Evolutionary conservation across 2,888 invertebrate species (phyloP).

Genomic region (Drosophila recens): DNA sequence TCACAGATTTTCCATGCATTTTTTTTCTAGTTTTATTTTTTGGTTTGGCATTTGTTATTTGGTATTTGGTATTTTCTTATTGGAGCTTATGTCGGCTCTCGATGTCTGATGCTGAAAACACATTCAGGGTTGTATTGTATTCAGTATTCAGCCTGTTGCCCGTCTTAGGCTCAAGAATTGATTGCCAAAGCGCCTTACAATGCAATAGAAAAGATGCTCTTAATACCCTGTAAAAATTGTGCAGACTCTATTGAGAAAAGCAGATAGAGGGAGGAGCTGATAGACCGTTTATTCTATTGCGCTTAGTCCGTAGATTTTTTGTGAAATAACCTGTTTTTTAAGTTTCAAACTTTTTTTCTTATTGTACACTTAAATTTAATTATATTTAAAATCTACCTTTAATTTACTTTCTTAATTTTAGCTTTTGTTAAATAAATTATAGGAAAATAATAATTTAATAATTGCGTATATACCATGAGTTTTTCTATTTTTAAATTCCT

Average conservation of each 20-base stretch:
- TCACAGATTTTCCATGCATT: constrained; percentile 13
- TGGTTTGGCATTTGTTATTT: constrained; percentile 15
- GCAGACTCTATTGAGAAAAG: background rate
- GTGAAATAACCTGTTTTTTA: no score
- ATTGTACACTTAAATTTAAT: no score
- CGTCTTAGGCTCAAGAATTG: constrained; percentile 25
- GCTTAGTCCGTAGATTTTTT: background rate
- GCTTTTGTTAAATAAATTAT: no score
- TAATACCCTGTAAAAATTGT: constrained; percentile 29
- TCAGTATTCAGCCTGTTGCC: background rate
- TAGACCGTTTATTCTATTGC: background rate
- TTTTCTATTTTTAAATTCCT: background rate
- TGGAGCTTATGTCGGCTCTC: constrained; percentile 51
- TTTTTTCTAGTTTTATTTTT: background rate
- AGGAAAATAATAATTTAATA: no score
- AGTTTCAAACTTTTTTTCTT: background rate
- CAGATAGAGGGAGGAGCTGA: no score
- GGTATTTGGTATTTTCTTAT: constrained; percentile 40
- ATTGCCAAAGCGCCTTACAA: constrained; percentile 18
- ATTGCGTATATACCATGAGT: background rate
- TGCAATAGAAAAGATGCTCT: constrained; percentile 20
- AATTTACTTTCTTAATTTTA: no score
- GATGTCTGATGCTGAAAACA: constrained; percentile 5
- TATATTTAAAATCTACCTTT: no score
- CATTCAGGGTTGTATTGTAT: constrained; percentile 20